Conservation (phyloP, 2,888 invertebrate species). For the Corythucha ciliata region DNA sequence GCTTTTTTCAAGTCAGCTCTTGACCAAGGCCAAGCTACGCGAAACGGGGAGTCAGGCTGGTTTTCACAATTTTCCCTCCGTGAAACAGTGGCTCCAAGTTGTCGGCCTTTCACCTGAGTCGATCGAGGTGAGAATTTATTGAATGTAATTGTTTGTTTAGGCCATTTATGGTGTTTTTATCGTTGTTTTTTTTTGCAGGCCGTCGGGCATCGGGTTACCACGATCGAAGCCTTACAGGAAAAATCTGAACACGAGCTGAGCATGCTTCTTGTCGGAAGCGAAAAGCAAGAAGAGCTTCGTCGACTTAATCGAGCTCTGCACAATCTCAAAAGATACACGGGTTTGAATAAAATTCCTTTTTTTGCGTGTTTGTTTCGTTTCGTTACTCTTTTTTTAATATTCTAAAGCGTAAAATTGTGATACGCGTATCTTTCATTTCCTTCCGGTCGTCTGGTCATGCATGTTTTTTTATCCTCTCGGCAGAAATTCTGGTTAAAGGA, state of each 20-base stretch:
- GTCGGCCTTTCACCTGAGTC: conserved; percentile 70
- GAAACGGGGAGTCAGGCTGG: conserved; percentile 52
- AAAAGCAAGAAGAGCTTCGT: conserved; percentile 64
- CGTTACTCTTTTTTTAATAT: not conserved
- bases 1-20: conserved; percentile 81
- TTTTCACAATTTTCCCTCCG: conserved; percentile 64
- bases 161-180: not conserved
- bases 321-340: conserved; percentile 75
- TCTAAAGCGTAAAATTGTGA: too few relatives aligned
- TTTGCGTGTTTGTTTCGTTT: not conserved
- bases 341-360: conserved; percentile 42
- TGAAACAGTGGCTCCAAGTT: conserved; percentile 84
- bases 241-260: conserved; percentile 74
- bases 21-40: conserved; percentile 70
- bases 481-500: conserved; percentile 53
- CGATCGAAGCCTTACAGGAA: conserved; percentile 72
- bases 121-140: conserved; percentile 47
- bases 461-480: too few relatives aligned
- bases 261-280: conserved; percentile 54
- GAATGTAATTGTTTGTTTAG: conserved; percentile 3
- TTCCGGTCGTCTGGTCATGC: not conserved
- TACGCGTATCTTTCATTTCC: too few relatives aligned
- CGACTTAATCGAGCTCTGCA: conserved; percentile 74
- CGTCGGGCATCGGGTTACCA: conserved; percentile 57
- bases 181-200: conserved; percentile 13